Evolutionary conservation across 2,797 vertebrate species (phyloP), one percentile per base, ranked within the genome.

Genomic region (Thunnus albacares): DNA sequence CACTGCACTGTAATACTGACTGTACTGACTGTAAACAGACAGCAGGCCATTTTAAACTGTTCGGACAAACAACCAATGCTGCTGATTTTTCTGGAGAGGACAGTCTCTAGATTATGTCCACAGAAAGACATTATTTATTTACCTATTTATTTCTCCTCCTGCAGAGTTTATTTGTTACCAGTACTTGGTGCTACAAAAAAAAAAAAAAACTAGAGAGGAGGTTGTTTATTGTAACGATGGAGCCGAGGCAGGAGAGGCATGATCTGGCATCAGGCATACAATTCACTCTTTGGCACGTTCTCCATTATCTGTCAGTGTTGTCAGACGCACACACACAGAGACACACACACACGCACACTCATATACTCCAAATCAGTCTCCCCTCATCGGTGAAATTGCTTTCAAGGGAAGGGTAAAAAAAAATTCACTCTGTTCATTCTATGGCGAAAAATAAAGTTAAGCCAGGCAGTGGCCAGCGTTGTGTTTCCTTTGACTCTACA

Each of bases 301-400:
- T 86, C 67, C 22, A 75, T 87, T 83, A 87, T 89, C 87, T 83
- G 73, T 83, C 82, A 80, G 59, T 52, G 67, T 69, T 71, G 51
- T 71, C 65, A 35, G 20, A 62, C 53, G 10, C 75, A 62, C 84
- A 74, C 55, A 41, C 53, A 47, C 71, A 66, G 38, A 59, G 77
- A 58, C 68, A 59, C 52, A 9, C 70, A 61, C 28, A 30, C n/a
- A 64, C 71, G 61, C 60, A 77, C 73, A 57, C 64, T 55, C 53
- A 66, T 71, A 80, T 20, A 73, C 67, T 66, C 35, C 58, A 76
- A 87, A 86, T 87, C 86, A 62, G 75, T 66, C 83, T 89, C 90
- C 71, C 83, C 55, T 90, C 85, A 83, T 88, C 75, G 60, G 87
- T 91, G 87, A 93, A 93, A 94, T 91, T 92, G 86, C 84, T 89